Base-by-base conservation (phyloP, 2,113 vertebrate genomes). In the Halcyon senegalensis region DNA sequence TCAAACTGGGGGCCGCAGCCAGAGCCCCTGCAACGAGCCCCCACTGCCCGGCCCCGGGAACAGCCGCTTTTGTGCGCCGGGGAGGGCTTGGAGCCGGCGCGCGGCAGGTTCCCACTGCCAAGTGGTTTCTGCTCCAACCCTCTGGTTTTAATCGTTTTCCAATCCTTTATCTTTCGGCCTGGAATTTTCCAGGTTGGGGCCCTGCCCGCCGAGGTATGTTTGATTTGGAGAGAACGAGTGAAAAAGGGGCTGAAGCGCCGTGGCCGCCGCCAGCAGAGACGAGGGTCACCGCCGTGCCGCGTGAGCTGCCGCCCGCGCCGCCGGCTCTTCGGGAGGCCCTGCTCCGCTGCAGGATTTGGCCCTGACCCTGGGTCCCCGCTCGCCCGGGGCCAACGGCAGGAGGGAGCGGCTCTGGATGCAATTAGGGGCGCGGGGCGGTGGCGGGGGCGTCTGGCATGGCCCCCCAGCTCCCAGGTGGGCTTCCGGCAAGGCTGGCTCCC, bases 401-500 rank as follows among this genome's bases (percentile, higher is more conserved):
- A 75, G 59, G 55, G 51, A 86, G 85, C 2, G 25, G 80, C 91
- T 98, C 97, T 98, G 98, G 97, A 97, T 97, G 97, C 96, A 96
- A 97, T 98, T 98, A 98, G 94, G 33, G 83, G 85, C 9, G 58
- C 41, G 14, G 83, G 93, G 91, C 14, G 78, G 70, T 41, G 83
- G 94, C 10, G 7, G 25, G 10, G 66, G 66, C 31, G 94, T 85
- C 95, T 95, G 92, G 73, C 16, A 7, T 2, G 16, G 93, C 46
- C 67, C 67, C 94, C 84, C 7, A 4, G 66, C 90, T 94, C 90
- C 96, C 98, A 98, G 97, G 97, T 98, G 96, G 96, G 95, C 94
- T 98, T 98, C 98, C 96, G 97, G 96, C 91, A 95, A 95, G 97
- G 92, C 98, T 98, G 98, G 95, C 90, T 98, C 96, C 97, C 95